Evolutionary conservation across 2,888 invertebrate genomes (phyloP), one percentile per base, ranked within the genome.

Genomic region (Zonitis immaculata): DNA sequence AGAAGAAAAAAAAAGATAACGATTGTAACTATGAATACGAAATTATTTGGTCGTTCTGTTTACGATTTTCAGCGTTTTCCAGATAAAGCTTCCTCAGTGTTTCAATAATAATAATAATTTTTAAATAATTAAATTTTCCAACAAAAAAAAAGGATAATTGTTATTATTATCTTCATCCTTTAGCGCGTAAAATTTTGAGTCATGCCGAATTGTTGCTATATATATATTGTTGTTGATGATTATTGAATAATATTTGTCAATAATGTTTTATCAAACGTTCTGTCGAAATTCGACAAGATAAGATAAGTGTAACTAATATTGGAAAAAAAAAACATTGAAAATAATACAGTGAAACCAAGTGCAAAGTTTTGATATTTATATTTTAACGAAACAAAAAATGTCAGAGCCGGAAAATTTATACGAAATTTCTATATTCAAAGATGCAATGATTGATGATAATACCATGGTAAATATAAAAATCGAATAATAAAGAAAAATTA

Each of bases 371-470:
- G 14, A 3, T 44, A 11, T 12, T n/a, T 11, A 1, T 27, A 27
- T 11, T 11, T 1, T 3, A 5, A 3, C 28, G 11, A 14, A 8
- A 9, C 3, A 9, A 50, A 58, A 52, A 52, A 62, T 61, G 62
- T 56, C 42, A 6, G 57, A 61, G 9, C 32, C 52, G 22, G 46
- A 50, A 43, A 54, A 47, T 9, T 28, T 44, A n/a, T 43, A 58
- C n/a, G 65, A 66, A 50, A 62, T 68, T n/a, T 58, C 62, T 46
- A 53, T 64, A 30, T 67, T 68, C 53, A 66, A 65, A 50, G 66
- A 68, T 20, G 67, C 65, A 4, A 57, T 68, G 50, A 57, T 52
- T 20, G 66, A 66, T 22, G 67, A 69, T 42, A 64, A 66, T 53
- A 47, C 64, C 8, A 58, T 59, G 59, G 68, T 68, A 59, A 60